Evolutionary conservation across 2,888 invertebrate species (phyloP), one percentile per base, ranked within the genome.

Genomic region (Sesia bembeciformis): DNA sequence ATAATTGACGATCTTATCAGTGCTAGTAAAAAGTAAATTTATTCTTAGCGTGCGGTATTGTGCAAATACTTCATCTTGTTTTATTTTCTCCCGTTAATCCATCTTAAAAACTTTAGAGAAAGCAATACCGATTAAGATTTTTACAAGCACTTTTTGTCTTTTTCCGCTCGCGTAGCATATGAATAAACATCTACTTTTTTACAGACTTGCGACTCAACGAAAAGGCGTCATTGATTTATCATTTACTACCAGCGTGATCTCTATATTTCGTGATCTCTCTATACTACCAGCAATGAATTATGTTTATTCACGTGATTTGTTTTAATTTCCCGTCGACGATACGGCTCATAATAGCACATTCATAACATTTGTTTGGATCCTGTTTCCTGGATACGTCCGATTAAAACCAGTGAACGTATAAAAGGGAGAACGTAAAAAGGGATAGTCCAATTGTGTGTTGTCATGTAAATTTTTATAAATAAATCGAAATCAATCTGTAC

Each of bases 111-210:
- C 42, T 41, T 46, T 46, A n/a, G 40, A 40, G 42, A 39, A 40
- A 52, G 40, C 51, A 23, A 49, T 23, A 39, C 39, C 53, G 52
- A 38, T 54, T 58, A 39, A 50, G 40, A 39, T 49, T 40, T 50
- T 50, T 40, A 41, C 43, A 51, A 23, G 39, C 40, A 5, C 6
- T 42, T 42, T 41, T 40, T 7, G n/a, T 40, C 38, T 49, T 40
- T 57, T 40, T 40, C 43, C 23, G 8, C 49, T 38, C n/a, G 38
- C 4, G 39, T 38, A 53, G 40, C 46, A 51, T 8, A 53, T 53
- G 23, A 52, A 52, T 46, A 46, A 46, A 46, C 46, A 46, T 46
- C 4, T 46, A 46, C 23, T 8, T 46, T 46, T 23, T 46, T 46
- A 46, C 23, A 8, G 8, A 46, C 46, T 46, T 46, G 3, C 23